Evolutionary conservation across 2,113 vertebrate species (phyloP).

Genomic region (Ramphastos sulfuratus): DNA sequence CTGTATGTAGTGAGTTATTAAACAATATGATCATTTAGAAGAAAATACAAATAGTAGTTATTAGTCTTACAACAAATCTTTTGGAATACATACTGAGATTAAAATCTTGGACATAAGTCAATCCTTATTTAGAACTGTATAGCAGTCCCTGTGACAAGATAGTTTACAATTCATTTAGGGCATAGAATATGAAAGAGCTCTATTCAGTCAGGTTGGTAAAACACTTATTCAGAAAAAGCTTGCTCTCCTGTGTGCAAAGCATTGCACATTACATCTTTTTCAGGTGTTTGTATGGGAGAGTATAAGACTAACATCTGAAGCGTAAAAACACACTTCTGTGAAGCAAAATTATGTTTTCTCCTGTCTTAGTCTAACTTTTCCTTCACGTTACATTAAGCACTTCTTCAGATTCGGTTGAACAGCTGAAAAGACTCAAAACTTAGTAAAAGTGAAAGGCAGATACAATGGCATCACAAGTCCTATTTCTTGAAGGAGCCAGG

Average conservation of each 20-base stretch:
- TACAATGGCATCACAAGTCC: neutral
- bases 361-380: neutral
- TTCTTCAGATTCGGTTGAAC: neutral
- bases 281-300: neutral
- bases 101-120: neutral
- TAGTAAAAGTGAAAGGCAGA: neutral
- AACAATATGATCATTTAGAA: neutral
- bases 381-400: neutral
- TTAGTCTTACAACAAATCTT: neutral
- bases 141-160: neutral
- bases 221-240: neutral
- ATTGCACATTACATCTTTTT: fast-evolving
- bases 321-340: neutral
- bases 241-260: neutral
- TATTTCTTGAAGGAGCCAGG: neutral
- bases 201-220: neutral
- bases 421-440: neutral
- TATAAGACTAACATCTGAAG: neutral
- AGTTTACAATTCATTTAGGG: neutral
- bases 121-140: neutral
- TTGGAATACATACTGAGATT: neutral
- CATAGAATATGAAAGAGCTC: neutral
- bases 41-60: neutral
- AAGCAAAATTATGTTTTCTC: neutral
- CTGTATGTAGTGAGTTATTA: neutral